Conservation (phyloP, 2,113 vertebrate species). For the Hypocryptadius cinnamomeus region DNA sequence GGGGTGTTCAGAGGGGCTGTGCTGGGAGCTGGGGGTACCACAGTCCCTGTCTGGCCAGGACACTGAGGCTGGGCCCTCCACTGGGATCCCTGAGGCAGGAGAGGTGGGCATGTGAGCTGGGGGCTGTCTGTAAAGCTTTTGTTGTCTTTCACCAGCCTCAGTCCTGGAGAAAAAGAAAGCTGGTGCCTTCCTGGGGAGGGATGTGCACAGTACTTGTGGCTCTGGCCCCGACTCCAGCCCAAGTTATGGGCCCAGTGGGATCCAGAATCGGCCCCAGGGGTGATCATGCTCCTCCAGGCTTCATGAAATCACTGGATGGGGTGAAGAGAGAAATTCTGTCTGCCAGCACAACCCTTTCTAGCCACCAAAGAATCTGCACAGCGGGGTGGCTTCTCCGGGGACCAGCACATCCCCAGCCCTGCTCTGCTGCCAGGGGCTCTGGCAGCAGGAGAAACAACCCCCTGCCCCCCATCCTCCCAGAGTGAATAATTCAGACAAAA, state of each 20-base stretch:
- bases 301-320: neutral
- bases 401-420: neutral
- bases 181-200: neutral
- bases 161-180: neutral
- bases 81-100: neutral
- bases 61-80: fast-evolving
- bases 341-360: neutral
- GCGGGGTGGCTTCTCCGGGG: fast-evolving
- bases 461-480: neutral
- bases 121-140: neutral
- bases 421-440: neutral
- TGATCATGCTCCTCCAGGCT: neutral
- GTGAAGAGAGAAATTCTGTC: neutral
- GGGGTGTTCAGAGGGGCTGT: neutral
- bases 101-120: fast-evolving
- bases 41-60: neutral
- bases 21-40: neutral
- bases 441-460: neutral
- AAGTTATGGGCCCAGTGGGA: neutral
- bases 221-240: fast-evolving
- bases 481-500: neutral
- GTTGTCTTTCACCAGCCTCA: neutral
- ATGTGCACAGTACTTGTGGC: fast-evolving
- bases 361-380: neutral
- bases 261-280: neutral